Base-by-base conservation (phyloP, 2,113 vertebrate genomes). In the Oceanites oceanicus region DNA sequence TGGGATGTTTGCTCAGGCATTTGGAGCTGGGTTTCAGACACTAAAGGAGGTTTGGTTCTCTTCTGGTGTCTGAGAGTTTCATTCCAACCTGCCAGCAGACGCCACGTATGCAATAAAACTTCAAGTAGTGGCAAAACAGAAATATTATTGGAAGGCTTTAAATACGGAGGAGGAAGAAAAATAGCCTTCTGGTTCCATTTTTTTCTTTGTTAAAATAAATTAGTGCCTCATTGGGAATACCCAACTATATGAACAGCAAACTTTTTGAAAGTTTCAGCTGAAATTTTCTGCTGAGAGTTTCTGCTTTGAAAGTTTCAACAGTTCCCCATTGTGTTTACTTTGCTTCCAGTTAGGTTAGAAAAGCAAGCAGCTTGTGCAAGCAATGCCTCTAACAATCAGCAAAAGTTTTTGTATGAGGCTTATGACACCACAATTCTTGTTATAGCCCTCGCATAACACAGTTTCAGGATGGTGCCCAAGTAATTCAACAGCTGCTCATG, bases 1-100 rank as follows among this genome's bases (percentile, higher is more conserved):
- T 94, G 78, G 87, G 87, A 94, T 94, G 74, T 95, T 97, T 97
- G 92, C 93, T 82, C 68, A 86, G 86, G 79, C 86, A 81, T 44
- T 96, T 87, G 55, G 44, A 89, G 52, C 74, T 70, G 21, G 11
- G 55, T 89, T 93, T 89, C 87, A 95, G 85, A 78, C 63, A 63
- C 79, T 89, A 80, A 96, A 92, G 67, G 47, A 71, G 45, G 93
- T 70, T 70, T 95, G 79, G 74, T 78, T 90, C 72, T 75, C 49
- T 94, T 92, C 79, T 95, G 44, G 59, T 85, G 81, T 59, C 95
- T 84, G 14, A 0, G 58, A 86, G 72, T 72, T 89, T 96, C 86
- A 76, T 87, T 94, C n/a, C 86, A 63, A 68, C 58, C 68, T 94
- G 74, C 85, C 86, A 81, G 53, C n/a, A 94, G 73, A 94, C 5